These are phyloP conservation scores for Phalloptychus januarius DNA, from an alignment of 2,797 vertebrate species.

Conservation along the genomic window DNA sequence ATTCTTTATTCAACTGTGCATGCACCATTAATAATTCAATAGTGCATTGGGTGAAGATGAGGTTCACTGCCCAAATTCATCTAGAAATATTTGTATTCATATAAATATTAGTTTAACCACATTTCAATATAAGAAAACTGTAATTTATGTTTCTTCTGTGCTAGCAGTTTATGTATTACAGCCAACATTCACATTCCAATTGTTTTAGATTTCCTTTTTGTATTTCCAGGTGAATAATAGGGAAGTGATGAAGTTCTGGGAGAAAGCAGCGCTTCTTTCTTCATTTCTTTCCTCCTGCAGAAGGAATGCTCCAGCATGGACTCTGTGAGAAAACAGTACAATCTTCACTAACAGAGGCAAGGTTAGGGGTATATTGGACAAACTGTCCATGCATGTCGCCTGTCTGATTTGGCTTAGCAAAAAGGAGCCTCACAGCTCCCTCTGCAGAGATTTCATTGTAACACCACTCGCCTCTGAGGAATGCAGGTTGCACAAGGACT, in stretches of 20 bases:
- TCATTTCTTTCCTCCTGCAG: slow-evolving; percentile 20
- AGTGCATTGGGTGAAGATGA: neutral
- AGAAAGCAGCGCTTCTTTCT: slow-evolving; percentile 13
- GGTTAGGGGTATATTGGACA: slow-evolving; percentile 41
- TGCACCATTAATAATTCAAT: neutral
- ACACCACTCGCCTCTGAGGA: slow-evolving; percentile 57
- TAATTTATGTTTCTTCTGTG: neutral
- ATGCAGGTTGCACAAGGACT: slow-evolving; percentile 65
- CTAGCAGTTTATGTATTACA: slow-evolving; percentile 5
- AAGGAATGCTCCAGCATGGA: slow-evolving; percentile 36
- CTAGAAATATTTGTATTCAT: neutral
- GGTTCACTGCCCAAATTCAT: neutral
- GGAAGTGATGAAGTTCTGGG: slow-evolving; percentile 35
- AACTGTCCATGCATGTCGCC: slow-evolving; percentile 19
- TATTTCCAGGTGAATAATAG: slow-evolving; percentile 57
- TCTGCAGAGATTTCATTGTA: slow-evolving; percentile 48
- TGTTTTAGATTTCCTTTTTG: slow-evolving; percentile 8
- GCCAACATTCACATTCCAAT: slow-evolving; percentile 18
- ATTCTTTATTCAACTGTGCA: neutral
- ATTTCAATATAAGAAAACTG: neutral
- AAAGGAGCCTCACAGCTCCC: slow-evolving; percentile 50
- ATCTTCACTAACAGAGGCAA: slow-evolving; percentile 36
- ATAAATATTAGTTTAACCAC: neutral
- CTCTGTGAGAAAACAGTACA: slow-evolving; percentile 49
- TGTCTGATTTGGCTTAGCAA: slow-evolving; percentile 19